Conservation (phyloP, 2,113 vertebrate species). For the Hypanus sabinus region DNA sequence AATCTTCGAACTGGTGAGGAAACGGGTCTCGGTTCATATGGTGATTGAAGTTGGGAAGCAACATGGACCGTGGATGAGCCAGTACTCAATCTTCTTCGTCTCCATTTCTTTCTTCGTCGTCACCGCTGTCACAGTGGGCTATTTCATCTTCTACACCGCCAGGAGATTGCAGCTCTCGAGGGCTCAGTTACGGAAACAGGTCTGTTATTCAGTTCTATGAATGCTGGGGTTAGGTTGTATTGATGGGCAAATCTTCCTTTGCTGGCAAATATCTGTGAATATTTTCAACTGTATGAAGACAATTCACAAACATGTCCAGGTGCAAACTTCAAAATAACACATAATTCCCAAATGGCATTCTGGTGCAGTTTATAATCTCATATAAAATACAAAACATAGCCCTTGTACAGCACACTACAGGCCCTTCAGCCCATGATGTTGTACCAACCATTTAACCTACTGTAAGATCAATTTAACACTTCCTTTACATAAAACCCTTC, state of each 20-base stretch:
- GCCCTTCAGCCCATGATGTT: too few species aligned
- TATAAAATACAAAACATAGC: too few species aligned
- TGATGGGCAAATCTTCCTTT: not conserved
- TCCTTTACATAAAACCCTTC: too few species aligned
- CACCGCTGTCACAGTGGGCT: constrained; percentile 71
- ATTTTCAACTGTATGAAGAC: not conserved
- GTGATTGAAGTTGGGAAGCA: constrained; percentile 71
- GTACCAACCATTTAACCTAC: too few species aligned
- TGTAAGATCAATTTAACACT: too few species aligned
- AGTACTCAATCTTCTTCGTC: constrained; percentile 77
- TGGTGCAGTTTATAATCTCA: not conserved
- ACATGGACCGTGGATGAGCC: constrained; percentile 65
- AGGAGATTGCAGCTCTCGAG: constrained; percentile 62
- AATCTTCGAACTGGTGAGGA: constrained; percentile 53
- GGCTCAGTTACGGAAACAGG: constrained; percentile 66
- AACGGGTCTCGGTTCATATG: constrained; percentile 62
- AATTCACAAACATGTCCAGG: too few species aligned
- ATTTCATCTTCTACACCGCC: constrained; percentile 77
- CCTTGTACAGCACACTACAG: too few species aligned
- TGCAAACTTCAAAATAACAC: too few species aligned
- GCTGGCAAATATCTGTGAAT: not conserved
- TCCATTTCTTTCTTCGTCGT: constrained; percentile 75
- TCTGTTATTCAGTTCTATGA: constrained; percentile 47
- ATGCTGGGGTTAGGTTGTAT: not conserved
- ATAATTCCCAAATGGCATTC: not conserved